Evolutionary conservation across 2,113 vertebrate species (phyloP), one percentile per base, ranked within the genome.

Genomic region (Cepphus grylle): DNA sequence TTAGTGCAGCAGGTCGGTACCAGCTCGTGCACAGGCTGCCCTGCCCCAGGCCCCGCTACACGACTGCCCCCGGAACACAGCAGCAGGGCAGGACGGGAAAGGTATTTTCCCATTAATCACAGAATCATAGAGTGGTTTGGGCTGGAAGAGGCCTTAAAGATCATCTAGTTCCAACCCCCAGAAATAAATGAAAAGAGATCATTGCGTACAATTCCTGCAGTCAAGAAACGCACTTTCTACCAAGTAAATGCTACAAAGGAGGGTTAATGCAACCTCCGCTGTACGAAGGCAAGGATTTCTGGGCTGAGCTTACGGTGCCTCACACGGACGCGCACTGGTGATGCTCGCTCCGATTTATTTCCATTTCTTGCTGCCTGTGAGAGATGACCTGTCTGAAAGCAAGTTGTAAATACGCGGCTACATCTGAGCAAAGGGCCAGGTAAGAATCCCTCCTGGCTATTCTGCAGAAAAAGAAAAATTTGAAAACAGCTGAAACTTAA

Each of bases 231-330:
- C 32, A 3, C 74, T 94, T 92, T 76, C 45, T 77, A 67, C 55
- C 49, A 47, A 69, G 15, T 22, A 29, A 85, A 66, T 32, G 36
- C 42, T 86, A 88, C 73, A 90, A 95, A 94, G 53, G 71, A 94
- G 85, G 96, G 88, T 70, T 91, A 85, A 95, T 19, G 20, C 58
- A 74, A 86, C 90, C 80, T 93, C 72, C 25, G 71, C 17, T 21
- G 47, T 15, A 23, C 50, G 13, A 20, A 47, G 50, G 12, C 26
- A 36, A 55, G 17, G 53, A 58, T 67, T 78, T 55, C 25, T 18
- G 76, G 59, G n/a, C 72, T 80, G 81, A 86, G 47, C 27, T 79
- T 40, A 19, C 27, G 45, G 26, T 32, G 74, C 29, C 50, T 36
- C 61, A 67, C 58, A 18, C 40, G 82, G 53, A 49, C 26, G 32